Conservation (phyloP, 2,113 vertebrate genomes). For the Monopterus albus region DNA sequence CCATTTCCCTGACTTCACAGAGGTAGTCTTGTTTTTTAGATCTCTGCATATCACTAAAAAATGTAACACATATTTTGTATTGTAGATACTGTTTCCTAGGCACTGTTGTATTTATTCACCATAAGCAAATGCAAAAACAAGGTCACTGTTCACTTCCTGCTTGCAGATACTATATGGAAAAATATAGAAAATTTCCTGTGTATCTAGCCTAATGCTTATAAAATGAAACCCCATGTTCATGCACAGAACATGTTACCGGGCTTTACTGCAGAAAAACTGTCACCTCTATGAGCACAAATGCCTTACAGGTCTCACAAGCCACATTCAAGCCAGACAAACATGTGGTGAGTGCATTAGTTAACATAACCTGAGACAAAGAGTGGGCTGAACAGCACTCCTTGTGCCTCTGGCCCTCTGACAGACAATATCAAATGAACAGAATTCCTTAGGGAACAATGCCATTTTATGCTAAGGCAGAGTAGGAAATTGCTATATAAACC, state of each 20-base stretch:
- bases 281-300: conserved; percentile 19
- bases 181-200: not conserved
- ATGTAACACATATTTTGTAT: not conserved
- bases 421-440: conserved; percentile 27
- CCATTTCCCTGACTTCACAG: not conserved
- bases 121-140: not conserved
- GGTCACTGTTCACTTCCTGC: not conserved
- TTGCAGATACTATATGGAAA: not conserved
- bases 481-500: not conserved
- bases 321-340: conserved; percentile 50
- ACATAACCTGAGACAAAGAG: conserved; percentile 64
- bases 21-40: not conserved
- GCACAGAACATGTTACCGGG: conserved; percentile 28
- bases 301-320: conserved; percentile 17
- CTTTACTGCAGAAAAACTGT: conserved; percentile 37
- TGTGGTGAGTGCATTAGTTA: conserved; percentile 38
- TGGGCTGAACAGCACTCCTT: conserved; percentile 62
- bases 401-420: conserved; percentile 47
- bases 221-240: conserved; percentile 17
- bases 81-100: conserved; percentile 1
- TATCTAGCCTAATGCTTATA: conserved; percentile 8
- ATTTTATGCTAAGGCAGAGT: conserved; percentile 25
- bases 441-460: conserved; percentile 29
- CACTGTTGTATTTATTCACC: not conserved
- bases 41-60: not conserved